phyloP scores from a whole-genome alignment of 2,797 vertebrate genomes.

The Pelochelys cantorii region DNA sequence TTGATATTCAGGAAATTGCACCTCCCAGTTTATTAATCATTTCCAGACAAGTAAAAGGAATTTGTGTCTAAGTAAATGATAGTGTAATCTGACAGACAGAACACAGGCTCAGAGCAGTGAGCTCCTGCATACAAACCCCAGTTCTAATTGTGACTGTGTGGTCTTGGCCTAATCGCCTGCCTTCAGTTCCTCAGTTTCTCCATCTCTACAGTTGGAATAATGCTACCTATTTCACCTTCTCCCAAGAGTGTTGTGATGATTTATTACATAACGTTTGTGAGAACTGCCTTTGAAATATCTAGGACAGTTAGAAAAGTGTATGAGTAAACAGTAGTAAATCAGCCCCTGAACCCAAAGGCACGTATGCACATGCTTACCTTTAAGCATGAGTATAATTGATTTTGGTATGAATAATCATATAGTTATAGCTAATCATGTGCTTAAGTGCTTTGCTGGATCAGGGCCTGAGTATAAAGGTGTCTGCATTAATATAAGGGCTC shows the following conservation, averaged over 20 bases:
- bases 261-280: neutral
- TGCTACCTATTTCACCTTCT: neutral
- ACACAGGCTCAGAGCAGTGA: neutral
- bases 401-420: neutral
- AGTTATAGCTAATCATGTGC: neutral
- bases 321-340: neutral
- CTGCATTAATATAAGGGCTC: neutral
- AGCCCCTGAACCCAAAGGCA: neutral
- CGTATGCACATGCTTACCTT: neutral
- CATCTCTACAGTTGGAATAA: neutral
- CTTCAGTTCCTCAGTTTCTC: slow-evolving; percentile 17
- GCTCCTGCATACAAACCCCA: neutral
- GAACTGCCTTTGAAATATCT: neutral
- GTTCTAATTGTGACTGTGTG: slow-evolving; percentile 2
- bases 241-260: neutral
- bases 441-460: neutral
- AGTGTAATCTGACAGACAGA: neutral
- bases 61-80: neutral
- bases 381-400: neutral
- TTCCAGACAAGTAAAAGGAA: neutral
- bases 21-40: neutral
- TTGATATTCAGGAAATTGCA: neutral
- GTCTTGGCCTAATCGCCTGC: slow-evolving; percentile 4
- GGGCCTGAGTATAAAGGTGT: neutral
- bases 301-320: neutral